These are phyloP conservation scores for Caenorhabditis briggsae DNA, from an alignment of 1,140 invertebrate species.

Conservation along the genomic window DNA sequence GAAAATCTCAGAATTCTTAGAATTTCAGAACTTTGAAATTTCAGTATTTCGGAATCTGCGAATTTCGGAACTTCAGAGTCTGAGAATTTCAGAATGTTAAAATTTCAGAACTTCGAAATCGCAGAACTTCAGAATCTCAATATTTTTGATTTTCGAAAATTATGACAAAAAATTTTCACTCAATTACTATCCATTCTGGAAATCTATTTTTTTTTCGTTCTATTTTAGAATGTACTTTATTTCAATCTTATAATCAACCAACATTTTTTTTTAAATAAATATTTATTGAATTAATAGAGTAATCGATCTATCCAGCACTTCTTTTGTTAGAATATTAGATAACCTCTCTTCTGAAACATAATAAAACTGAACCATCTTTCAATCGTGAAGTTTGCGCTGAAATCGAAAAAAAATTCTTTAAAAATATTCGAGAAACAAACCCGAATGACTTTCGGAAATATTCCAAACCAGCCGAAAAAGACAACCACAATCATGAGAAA, in stretches of 20 bases:
- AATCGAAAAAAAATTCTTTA: not conserved
- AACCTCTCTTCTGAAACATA: not conserved
- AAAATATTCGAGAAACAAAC: not conserved
- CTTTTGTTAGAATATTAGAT: not conserved
- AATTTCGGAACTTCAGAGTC: too few species aligned
- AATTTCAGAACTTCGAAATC: too few species aligned
- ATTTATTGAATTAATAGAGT: constrained; percentile 37
- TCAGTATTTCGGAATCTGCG: too few species aligned
- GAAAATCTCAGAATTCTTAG: too few species aligned
- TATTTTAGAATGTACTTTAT: too few species aligned
- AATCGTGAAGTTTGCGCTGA: constrained; percentile 50
- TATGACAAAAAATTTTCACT: too few species aligned
- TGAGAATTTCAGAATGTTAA: too few species aligned
- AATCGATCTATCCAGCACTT: not conserved
- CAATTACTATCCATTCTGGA: too few species aligned
- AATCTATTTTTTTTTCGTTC: too few species aligned
- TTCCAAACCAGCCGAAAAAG: constrained; percentile 23
- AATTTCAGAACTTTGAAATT: too few species aligned
- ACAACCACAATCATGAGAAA: not conserved
- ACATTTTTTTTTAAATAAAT: not conserved
- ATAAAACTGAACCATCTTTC: not conserved
- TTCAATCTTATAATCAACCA: not conserved
- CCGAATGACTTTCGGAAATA: constrained; percentile 43
- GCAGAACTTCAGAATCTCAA: too few species aligned
- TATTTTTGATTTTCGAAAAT: too few species aligned